A percentile compares a stretch with the other conserved stretches of the same genome.
Conservation (phyloP, 2,113 vertebrate species). For the Bufo gargarizans region DNA sequence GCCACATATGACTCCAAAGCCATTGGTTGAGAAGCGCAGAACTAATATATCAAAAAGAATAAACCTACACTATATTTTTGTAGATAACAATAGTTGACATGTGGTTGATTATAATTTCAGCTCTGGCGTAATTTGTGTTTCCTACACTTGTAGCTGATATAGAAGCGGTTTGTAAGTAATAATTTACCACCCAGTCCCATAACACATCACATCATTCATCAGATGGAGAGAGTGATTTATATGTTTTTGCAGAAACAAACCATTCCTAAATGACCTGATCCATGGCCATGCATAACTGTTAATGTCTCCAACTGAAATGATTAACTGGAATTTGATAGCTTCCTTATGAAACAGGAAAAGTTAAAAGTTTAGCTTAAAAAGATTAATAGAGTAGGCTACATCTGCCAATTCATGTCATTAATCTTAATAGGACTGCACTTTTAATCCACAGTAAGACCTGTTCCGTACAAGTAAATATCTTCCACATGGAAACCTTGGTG, state of each 20-base stretch:
- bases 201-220: conserved; percentile 27
- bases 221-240: conserved; percentile 47
- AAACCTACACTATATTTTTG: neutral
- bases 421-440: conserved; percentile 39
- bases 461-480: conserved; percentile 40
- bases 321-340: conserved; percentile 50
- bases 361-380: conserved; percentile 39
- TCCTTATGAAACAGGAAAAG: conserved; percentile 35
- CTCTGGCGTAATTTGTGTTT: neutral
- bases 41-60: neutral
- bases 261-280: conserved; percentile 27
- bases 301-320: conserved; percentile 30
- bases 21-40: neutral
- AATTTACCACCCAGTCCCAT: conserved; percentile 13
- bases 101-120: neutral
- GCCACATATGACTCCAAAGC: neutral
- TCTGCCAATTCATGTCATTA: conserved; percentile 41
- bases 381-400: conserved; percentile 41
- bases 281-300: conserved; percentile 35
- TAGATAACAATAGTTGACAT: neutral
- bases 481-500: conserved; percentile 16
- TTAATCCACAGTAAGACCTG: conserved; percentile 7
- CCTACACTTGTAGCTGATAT: neutral
- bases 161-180: neutral
- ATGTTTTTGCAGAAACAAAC: conserved; percentile 36